phyloP scores from a whole-genome alignment of 1,140 invertebrate genomes.

The Goniozus legneri region DNA sequence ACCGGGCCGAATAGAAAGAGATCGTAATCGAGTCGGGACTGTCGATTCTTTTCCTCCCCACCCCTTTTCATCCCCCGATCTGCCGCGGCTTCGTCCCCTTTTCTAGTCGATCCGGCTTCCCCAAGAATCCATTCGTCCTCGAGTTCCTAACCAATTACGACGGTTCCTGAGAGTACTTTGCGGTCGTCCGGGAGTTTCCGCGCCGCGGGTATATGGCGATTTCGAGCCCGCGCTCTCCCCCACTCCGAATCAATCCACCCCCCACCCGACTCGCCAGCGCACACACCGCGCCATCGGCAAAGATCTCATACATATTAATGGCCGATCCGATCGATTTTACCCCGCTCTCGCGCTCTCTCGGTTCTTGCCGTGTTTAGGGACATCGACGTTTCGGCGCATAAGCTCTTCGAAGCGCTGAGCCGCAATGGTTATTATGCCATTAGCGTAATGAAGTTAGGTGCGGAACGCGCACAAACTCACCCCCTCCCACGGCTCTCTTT shows the following conservation, averaged over 20 bases:
- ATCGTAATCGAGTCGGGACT: constrained; percentile 16
- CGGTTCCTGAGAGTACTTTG: constrained; percentile 16
- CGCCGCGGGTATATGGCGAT: background rate
- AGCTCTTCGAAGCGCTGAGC: constrained; percentile 37
- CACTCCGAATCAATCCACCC: background rate
- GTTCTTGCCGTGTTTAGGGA: constrained; percentile 38
- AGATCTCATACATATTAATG: constrained; percentile 53
- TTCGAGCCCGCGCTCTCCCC: constrained; percentile 10
- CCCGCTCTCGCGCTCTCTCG: constrained; percentile 6
- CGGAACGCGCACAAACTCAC: background rate
- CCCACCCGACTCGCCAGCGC: background rate
- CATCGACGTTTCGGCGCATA: constrained; percentile 38
- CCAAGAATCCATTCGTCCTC: constrained; percentile 19
- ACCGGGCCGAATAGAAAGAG: constrained; percentile 12
- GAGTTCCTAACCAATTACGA: constrained; percentile 27
- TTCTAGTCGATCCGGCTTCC: background rate
- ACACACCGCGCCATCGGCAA: constrained; percentile 11
- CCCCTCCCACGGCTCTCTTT: constrained; percentile 1
- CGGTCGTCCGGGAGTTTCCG: constrained; percentile 14
- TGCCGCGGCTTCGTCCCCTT: background rate
- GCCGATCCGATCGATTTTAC: constrained; percentile 38
- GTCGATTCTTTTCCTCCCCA: constrained; percentile 10
- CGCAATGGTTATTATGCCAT: constrained; percentile 52
- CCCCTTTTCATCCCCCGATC: constrained; percentile 1
- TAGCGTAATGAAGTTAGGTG: constrained; percentile 50